Conservation (phyloP, 1,140 invertebrate species). For the Calliopsis andreniformis region DNA sequence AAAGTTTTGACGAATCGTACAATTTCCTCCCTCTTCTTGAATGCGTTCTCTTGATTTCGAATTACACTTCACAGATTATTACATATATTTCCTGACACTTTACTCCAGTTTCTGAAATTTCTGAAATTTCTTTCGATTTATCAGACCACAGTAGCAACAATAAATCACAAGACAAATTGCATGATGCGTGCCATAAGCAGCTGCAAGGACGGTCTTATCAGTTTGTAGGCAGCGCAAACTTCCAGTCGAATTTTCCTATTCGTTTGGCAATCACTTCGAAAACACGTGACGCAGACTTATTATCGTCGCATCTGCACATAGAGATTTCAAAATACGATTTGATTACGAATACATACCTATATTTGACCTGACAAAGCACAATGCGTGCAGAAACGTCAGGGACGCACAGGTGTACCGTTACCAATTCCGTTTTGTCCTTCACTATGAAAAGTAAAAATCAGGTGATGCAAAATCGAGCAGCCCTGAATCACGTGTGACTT, state of each 20-base stretch:
- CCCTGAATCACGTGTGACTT: not conserved
- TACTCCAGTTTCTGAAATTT: no score
- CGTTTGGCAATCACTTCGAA: no score
- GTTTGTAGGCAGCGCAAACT: not conserved
- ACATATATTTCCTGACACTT: no score
- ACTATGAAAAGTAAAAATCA: not conserved
- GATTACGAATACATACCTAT: not conserved
- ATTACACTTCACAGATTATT: no score
- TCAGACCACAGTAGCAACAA: no score
- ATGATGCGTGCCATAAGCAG: no score
- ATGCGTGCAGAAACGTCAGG: slow-evolving; percentile 1
- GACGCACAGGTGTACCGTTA: slow-evolving; percentile 4
- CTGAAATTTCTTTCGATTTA: no score
- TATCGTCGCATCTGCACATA: slow-evolving; percentile 3
- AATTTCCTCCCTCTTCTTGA: no score
- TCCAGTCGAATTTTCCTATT: not conserved
- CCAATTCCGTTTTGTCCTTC: not conserved
- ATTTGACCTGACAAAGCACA: not conserved
- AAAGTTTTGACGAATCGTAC: no score
- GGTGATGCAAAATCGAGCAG: not conserved
- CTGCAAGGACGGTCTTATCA: no score
- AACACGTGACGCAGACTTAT: not conserved
- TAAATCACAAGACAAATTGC: no score
- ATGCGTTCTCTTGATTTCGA: no score
- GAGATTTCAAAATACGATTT: slow-evolving; percentile 13